Evolutionary conservation across 2,888 invertebrate species (phyloP).

Genomic region (Cecidostiba fungosa): DNA sequence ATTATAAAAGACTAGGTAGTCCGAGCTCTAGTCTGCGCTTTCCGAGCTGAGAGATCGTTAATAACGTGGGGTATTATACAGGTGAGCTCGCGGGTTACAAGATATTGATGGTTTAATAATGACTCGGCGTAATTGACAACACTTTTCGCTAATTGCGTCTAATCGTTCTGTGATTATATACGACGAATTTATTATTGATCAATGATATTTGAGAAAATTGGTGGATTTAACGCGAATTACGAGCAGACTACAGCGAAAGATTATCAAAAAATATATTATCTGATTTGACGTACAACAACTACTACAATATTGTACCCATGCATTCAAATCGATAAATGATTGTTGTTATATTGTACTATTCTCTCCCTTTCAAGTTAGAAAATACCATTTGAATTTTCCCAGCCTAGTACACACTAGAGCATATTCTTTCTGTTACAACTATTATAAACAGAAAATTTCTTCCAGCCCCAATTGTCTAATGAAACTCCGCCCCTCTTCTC

Average conservation of each 20-base stretch:
- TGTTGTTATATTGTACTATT: too few relatives aligned
- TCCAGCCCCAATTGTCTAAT: neutral
- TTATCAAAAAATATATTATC: too few relatives aligned
- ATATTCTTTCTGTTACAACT: neutral
- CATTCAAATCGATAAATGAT: too few relatives aligned
- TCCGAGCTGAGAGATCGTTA: neutral
- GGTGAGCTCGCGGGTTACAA: neutral
- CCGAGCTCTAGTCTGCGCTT: neutral
- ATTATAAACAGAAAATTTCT: neutral
- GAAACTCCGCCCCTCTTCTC: neutral
- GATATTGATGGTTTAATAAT: constrained; percentile 17
- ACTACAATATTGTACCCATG: too few relatives aligned
- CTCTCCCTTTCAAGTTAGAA: too few relatives aligned
- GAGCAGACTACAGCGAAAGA: too few relatives aligned
- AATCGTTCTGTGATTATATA: neutral
- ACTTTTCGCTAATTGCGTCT: neutral
- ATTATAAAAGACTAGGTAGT: neutral
- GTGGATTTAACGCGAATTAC: too few relatives aligned
- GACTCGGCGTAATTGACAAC: neutral
- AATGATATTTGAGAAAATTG: too few relatives aligned
- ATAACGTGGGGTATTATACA: neutral
- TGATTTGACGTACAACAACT: too few relatives aligned
- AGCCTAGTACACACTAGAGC: too few relatives aligned
- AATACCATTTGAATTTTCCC: too few relatives aligned
- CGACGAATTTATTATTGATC: neutral